Evolutionary conservation across 2,113 vertebrate genomes (phyloP), one percentile per base, ranked within the genome.

Genomic region (Equus przewalskii): DNA sequence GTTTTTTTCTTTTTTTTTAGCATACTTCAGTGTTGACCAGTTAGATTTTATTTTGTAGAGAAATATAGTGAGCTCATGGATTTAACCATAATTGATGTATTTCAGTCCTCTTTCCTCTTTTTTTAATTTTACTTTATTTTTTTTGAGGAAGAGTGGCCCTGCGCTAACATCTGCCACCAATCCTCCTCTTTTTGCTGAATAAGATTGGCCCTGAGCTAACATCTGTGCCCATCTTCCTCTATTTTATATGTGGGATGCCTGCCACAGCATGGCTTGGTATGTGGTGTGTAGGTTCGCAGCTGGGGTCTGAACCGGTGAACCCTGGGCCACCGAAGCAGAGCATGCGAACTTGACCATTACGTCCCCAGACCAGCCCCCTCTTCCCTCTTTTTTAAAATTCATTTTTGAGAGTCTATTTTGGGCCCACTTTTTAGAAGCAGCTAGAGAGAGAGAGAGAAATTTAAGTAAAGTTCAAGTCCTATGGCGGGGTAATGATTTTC

Each of bases 401-500:
- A 41, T 41, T 41, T 41, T 41, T 41, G 36, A 41, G 51, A 76
- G 49, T 36, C 18, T 93, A 7, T 81, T 93, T 65, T 97, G 33
- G 41, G 86, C 13, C 30, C 19, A n/a, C 2, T 84, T 13, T 85
- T 95, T 75, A 78, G 83, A 88, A 89, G 78, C 54, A 82, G n/a
- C 11, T 78, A 49, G 30, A 13, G 22, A 24, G 26, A 13, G 44
- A 44, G 33, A 18, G 62, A 33, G 16, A 76, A 70, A 82, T 89
- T 21, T 30, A 90, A 56, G 33, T 11, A 89, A 69, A 92, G 33
- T 78, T 97, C 49, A 94, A 94, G 75, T 84, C 30, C 14, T 46
- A 2, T 33, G 85, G 6, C n/a, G 97, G 54, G 64, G 86, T 86
- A 76, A 1, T 96, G 62, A 82, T 96, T 97, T 97, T 94, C 44